phyloP scores from a whole-genome alignment of 2,113 vertebrate genomes.

The Grammomys surdaster region DNA sequence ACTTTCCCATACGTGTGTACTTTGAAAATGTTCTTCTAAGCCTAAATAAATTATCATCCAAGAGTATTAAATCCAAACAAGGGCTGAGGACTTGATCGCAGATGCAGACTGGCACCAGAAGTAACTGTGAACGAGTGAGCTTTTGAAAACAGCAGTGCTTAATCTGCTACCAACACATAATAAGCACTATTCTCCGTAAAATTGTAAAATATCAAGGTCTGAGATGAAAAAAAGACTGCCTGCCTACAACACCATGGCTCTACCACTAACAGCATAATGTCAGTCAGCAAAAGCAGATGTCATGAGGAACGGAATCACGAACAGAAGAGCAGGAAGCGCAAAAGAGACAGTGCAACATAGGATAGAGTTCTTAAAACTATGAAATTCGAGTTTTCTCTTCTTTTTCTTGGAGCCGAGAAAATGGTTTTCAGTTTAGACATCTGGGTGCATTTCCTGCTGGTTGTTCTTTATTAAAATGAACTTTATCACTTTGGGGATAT shows the following conservation, averaged over 20 bases:
- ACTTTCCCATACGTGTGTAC: neutral
- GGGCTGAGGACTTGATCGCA: neutral
- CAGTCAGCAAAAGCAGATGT: constrained; percentile 3
- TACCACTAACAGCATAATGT: neutral
- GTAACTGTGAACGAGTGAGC: neutral
- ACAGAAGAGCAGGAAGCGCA: neutral
- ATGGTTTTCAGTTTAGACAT: constrained; percentile 36
- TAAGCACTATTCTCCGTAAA: neutral
- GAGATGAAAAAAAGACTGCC: neutral
- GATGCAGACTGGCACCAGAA: neutral
- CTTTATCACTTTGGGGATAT: neutral
- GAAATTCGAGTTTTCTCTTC: neutral
- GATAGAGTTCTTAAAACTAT: neutral
- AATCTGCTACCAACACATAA: neutral
- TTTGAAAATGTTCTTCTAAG: neutral
- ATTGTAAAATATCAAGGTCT: neutral
- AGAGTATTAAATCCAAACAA: constrained; percentile 27
- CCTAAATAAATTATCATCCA: constrained; percentile 29
- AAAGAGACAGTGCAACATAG: neutral
- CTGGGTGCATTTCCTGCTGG: neutral
- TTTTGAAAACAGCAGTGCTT: neutral
- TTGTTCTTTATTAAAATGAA: constrained; percentile 28
- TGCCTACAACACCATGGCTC: neutral
- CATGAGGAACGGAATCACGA: constrained; percentile 39
- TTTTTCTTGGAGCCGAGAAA: neutral